These are phyloP conservation scores for Formicarius rufipectus DNA, from an alignment of 2,113 vertebrate species.

Conservation along the genomic window DNA sequence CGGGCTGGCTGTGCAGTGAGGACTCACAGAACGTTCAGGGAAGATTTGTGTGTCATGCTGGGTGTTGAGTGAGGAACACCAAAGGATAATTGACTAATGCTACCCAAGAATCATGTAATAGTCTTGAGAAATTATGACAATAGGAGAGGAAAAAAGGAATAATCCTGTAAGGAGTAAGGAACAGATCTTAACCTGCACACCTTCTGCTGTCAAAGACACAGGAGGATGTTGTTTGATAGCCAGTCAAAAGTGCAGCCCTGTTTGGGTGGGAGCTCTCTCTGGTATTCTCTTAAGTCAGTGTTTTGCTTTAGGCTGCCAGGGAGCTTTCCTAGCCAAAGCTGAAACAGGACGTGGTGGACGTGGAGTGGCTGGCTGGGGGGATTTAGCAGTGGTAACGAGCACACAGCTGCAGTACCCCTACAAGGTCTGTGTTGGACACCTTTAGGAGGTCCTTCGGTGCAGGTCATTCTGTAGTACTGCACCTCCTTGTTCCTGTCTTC, in stretches of 20 bases:
- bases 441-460: not conserved
- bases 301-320: not conserved
- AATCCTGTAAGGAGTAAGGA: not conserved
- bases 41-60: not conserved
- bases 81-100: not conserved
- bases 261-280: not conserved
- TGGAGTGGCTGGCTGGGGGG: too few relatives aligned
- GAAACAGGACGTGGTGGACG: not conserved
- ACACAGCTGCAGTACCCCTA: not conserved
- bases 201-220: not conserved
- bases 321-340: not conserved
- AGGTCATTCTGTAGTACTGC: not conserved
- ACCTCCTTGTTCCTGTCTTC: not conserved
- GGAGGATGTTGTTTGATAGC: not conserved
- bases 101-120: not conserved
- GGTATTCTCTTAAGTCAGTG: accelerated
- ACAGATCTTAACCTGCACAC: not conserved
- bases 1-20: not conserved
- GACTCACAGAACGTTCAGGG: not conserved
- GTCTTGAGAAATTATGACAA: not conserved
- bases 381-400: not conserved
- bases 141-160: not conserved
- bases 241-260: not conserved
- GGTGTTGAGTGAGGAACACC: not conserved
- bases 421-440: not conserved